phyloP scores from a whole-genome alignment of 2,113 vertebrate genomes.

The Hystrix brachyura region DNA sequence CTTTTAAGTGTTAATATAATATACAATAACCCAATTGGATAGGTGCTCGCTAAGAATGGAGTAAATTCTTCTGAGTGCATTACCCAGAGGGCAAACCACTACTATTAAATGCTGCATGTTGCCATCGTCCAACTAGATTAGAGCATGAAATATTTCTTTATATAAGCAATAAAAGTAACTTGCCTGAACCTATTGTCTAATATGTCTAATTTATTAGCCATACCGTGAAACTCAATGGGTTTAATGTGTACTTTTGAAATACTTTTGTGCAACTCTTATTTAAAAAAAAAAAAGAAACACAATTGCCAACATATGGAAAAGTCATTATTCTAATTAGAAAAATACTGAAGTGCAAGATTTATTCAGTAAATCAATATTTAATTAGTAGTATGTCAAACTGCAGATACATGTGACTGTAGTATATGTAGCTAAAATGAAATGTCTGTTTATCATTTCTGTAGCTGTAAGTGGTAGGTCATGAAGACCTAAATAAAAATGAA shows the following conservation, averaged over 20 bases:
- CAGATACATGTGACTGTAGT: slow-evolving; percentile 70
- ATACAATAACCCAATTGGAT: not conserved
- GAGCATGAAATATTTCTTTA: slow-evolving; percentile 47
- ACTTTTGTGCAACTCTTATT: slow-evolving; percentile 64
- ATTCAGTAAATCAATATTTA: slow-evolving; percentile 88
- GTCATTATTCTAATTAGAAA: slow-evolving; percentile 85
- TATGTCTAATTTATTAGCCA: slow-evolving; percentile 81
- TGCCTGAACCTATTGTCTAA: slow-evolving; percentile 60
- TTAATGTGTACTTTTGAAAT: slow-evolving; percentile 81
- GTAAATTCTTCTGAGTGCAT: slow-evolving; percentile 6
- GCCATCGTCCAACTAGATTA: slow-evolving; percentile 10
- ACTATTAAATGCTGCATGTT: not conserved
- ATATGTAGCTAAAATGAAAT: slow-evolving; percentile 65
- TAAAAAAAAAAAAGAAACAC: slow-evolving; percentile 76
- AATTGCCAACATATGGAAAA: slow-evolving; percentile 70
- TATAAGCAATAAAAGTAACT: slow-evolving; percentile 76
- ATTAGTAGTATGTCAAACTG: slow-evolving; percentile 85
- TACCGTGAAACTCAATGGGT: slow-evolving; percentile 73
- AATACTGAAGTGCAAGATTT: slow-evolving; percentile 67
- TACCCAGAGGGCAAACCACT: slow-evolving; percentile 24
- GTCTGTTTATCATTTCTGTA: slow-evolving; percentile 40
- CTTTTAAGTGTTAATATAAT: slow-evolving; percentile 49
- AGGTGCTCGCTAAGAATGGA: not conserved
- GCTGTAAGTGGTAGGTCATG: slow-evolving; percentile 37
- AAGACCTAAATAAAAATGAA: slow-evolving; percentile 61